Percentiles rank a stretch among this genome's conserved stretches.
These are phyloP conservation scores for Ctenopoma kingsleyae DNA, from an alignment of 2,797 vertebrate species.

Conservation along the genomic window DNA sequence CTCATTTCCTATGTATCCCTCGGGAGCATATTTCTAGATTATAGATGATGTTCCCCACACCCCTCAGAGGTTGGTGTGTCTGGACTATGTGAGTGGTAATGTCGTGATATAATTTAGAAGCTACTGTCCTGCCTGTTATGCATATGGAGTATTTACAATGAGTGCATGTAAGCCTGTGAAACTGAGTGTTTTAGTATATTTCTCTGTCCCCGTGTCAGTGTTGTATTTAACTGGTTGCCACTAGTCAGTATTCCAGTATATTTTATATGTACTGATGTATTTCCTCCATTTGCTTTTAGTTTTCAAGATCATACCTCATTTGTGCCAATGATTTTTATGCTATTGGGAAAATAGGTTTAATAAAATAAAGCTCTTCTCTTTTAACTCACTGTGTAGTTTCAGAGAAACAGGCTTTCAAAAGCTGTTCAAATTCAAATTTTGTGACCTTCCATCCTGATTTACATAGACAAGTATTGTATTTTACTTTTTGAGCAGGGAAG, in stretches of 20 bases:
- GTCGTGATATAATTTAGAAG: constrained; percentile 48
- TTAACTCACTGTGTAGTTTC: background rate
- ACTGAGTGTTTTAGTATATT: constrained; percentile 30
- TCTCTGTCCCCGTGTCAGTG: constrained; percentile 37
- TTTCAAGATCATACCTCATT: constrained; percentile 25
- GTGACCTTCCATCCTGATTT: constrained; percentile 13
- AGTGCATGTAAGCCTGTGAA: constrained; percentile 41
- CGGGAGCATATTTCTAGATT: constrained; percentile 70
- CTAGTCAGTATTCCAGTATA: constrained; percentile 11
- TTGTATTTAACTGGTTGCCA: constrained; percentile 30
- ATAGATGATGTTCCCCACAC: constrained; percentile 65
- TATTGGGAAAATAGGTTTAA: constrained; percentile 32
- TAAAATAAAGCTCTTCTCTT: constrained; percentile 6
- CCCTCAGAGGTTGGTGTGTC: constrained; percentile 47
- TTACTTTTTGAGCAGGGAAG: background rate
- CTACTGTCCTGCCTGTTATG: constrained; percentile 31
- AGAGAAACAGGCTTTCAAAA: background rate
- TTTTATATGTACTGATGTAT: constrained; percentile 37
- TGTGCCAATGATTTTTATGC: constrained; percentile 37
- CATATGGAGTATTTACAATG: constrained; percentile 40
- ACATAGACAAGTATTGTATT: background rate
- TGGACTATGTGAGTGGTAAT: constrained; percentile 48
- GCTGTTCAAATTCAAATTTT: constrained; percentile 4
- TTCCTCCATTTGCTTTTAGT: constrained; percentile 32
- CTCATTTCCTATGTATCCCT: constrained; percentile 75